Evolutionary conservation across 2,797 vertebrate genomes (phyloP).

Genomic region (Epinephelus malabaricus): DNA sequence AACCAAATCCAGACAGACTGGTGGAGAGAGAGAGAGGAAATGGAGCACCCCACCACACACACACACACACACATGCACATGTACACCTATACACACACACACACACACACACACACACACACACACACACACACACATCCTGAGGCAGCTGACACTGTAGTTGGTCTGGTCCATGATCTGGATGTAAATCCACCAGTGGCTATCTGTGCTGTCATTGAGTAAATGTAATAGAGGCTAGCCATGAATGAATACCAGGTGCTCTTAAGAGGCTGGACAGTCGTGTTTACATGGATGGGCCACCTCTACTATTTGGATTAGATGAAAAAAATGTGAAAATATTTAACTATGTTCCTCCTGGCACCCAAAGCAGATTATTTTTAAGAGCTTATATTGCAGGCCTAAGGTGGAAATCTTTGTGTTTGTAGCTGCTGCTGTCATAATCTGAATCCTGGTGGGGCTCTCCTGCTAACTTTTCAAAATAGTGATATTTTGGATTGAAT

Average conservation of each 20-base stretch:
- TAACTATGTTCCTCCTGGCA: slow-evolving; percentile 41
- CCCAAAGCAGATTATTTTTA: slow-evolving; percentile 54
- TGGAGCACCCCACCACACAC: slow-evolving; percentile 62
- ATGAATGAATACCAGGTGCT: slow-evolving; percentile 80
- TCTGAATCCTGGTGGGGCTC: slow-evolving; percentile 43
- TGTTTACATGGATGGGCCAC: slow-evolving; percentile 61
- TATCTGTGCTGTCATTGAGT: slow-evolving; percentile 77
- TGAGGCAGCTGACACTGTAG: slow-evolving; percentile 79
- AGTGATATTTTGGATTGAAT: slow-evolving; percentile 37
- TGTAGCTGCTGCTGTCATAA: slow-evolving; percentile 41
- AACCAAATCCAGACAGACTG: slow-evolving; percentile 87
- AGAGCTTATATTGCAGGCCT: slow-evolving; percentile 45
- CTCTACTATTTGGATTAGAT: slow-evolving; percentile 34
- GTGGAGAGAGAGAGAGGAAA: slow-evolving; percentile 75
- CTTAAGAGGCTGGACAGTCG: slow-evolving; percentile 59
- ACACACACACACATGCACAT: neutral
- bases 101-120: slow-evolving; percentile 9
- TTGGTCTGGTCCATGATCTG: slow-evolving; percentile 80
- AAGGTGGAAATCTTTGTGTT: slow-evolving; percentile 41
- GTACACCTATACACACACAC: slow-evolving; percentile 12
- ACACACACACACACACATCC: slow-evolving; percentile 50
- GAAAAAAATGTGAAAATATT: slow-evolving; percentile 46
- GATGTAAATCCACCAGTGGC: slow-evolving; percentile 80
- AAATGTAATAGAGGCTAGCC: slow-evolving; percentile 72
- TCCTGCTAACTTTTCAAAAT: slow-evolving; percentile 42